Percentiles rank a stretch among this genome's conserved stretches.
Conservation (phyloP, 2,113 vertebrate species). For the Smithornis capensis region DNA sequence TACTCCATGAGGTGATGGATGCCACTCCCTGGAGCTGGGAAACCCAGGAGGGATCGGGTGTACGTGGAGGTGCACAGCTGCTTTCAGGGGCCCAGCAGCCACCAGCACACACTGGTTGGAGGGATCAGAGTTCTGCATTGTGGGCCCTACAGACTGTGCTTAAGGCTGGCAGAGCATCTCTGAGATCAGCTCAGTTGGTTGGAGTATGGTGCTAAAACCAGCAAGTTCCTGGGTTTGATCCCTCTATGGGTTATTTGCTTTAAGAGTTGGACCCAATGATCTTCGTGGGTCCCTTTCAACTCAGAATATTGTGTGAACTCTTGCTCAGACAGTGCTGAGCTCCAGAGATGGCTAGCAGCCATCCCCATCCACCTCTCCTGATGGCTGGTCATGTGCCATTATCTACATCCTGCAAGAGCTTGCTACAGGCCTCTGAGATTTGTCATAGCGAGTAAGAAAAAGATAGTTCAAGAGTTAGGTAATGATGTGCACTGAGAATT, state of each 20-base stretch:
- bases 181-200: background rate
- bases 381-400: background rate
- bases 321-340: background rate
- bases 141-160: background rate
- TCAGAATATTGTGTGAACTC: background rate
- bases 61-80: fast-evolving
- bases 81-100: fast-evolving
- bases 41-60: fast-evolving
- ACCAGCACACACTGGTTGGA: fast-evolving
- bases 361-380: background rate
- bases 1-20: fast-evolving
- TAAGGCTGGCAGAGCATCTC: background rate
- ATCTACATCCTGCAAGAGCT: constrained; percentile 24
- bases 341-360: background rate
- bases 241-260: background rate
- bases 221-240: background rate
- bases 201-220: background rate
- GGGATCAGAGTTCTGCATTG: background rate
- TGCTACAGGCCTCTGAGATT: background rate
- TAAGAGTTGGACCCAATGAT: background rate
- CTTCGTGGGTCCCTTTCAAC: background rate
- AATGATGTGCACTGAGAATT: constrained; percentile 45
- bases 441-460: background rate
- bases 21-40: fast-evolving
- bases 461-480: constrained; percentile 52